These are phyloP conservation scores for Sigmodon hispidus DNA, from an alignment of 2,113 vertebrate genomes.

Conservation along the genomic window DNA sequence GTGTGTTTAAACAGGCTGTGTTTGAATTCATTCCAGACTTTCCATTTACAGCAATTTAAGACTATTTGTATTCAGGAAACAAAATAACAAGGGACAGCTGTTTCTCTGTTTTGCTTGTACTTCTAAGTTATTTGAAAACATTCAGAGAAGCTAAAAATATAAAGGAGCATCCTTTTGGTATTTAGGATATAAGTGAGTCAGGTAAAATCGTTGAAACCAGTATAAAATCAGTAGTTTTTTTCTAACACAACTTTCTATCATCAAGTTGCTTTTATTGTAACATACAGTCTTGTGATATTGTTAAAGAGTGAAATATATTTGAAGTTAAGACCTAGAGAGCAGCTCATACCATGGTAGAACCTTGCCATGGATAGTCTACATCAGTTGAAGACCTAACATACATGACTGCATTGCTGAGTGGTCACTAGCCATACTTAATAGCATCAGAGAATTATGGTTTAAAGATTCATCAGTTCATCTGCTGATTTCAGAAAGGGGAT, in stretches of 20 bases:
- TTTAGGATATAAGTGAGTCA: constrained; percentile 30
- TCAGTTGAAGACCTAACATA: background rate
- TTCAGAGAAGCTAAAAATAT: constrained; percentile 60
- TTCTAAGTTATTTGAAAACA: constrained; percentile 61
- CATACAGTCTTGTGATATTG: background rate
- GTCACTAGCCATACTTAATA: background rate
- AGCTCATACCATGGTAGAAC: background rate
- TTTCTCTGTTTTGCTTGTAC: constrained; percentile 64
- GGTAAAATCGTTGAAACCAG: constrained; percentile 56
- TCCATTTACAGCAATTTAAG: constrained; percentile 79
- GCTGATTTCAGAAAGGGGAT: background rate
- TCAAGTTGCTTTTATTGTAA: background rate
- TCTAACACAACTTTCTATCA: constrained; percentile 36
- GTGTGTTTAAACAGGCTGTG: constrained; percentile 70
- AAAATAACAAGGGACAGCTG: constrained; percentile 70
- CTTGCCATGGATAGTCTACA: background rate
- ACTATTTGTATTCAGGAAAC: constrained; percentile 80
- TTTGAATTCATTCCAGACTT: constrained; percentile 75
- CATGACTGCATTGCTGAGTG: background rate
- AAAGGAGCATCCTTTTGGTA: constrained; percentile 58
- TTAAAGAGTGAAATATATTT: constrained; percentile 1
- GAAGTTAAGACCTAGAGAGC: background rate
- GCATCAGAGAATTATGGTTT: background rate
- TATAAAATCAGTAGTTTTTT: constrained; percentile 69
- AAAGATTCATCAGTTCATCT: background rate